Conservation (phyloP, 2,888 invertebrate genomes). For the Tipula vernalis region DNA sequence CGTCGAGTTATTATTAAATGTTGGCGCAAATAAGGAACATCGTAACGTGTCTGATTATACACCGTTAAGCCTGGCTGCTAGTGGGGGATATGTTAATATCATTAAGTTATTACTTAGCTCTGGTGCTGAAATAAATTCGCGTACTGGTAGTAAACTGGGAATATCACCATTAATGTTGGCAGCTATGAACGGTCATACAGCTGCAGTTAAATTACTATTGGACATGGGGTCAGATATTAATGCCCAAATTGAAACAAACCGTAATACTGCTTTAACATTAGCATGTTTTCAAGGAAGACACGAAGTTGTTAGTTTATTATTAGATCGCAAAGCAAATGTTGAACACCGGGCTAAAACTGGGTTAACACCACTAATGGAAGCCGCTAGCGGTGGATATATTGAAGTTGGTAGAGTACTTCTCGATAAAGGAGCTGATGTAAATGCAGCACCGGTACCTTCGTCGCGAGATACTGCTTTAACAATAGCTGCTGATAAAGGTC, state of each 20-base stretch:
- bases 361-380: slow-evolving; percentile 97
- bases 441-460: slow-evolving; percentile 95
- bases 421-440: slow-evolving; percentile 96
- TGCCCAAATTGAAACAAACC: slow-evolving; percentile 98
- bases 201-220: slow-evolving; percentile 84
- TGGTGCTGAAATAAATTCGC: slow-evolving; percentile 97
- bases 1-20: slow-evolving; percentile 77
- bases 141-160: slow-evolving; percentile 92
- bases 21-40: slow-evolving; percentile 94
- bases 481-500: slow-evolving; percentile 99
- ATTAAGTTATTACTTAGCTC: slow-evolving; percentile 85
- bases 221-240: slow-evolving; percentile 99
- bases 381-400: slow-evolving; percentile 97
- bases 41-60: slow-evolving; percentile 99
- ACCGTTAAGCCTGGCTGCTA: slow-evolving; percentile 95
- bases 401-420: slow-evolving; percentile 93
- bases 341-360: slow-evolving; percentile 99
- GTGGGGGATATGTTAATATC: slow-evolving; percentile 97
- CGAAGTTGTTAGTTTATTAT: slow-evolving; percentile 90
- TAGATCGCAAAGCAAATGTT: slow-evolving; percentile 95
- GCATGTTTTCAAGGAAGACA: slow-evolving; percentile 99
- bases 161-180: slow-evolving; percentile 98
- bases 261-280: slow-evolving; percentile 95
- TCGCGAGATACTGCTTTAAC: slow-evolving; percentile 97
- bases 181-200: slow-evolving; percentile 96